Evolutionary conservation across 2,113 vertebrate species (phyloP).

Genomic region (Oreocharis arfaki): DNA sequence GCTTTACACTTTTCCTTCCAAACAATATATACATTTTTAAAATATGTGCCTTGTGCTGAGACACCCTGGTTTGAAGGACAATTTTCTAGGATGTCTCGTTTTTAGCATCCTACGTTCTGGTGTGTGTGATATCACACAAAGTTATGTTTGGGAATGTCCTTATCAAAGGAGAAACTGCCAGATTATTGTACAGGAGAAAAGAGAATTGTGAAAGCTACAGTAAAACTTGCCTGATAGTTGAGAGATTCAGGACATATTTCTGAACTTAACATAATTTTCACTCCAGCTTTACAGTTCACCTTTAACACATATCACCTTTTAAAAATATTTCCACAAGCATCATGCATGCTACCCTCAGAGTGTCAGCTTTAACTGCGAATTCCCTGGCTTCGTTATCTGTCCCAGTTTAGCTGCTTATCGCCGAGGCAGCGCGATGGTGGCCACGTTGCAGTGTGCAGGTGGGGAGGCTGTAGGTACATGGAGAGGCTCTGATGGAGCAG

Average conservation of each 20-base stretch:
- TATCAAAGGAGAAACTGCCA: constrained; percentile 31
- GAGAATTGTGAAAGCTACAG: constrained; percentile 22
- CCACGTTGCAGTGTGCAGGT: background rate
- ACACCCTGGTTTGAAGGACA: background rate
- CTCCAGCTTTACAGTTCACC: constrained; percentile 42
- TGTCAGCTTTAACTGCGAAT: background rate
- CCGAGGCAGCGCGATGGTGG: background rate
- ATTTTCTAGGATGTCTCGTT: background rate
- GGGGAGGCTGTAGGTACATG: background rate
- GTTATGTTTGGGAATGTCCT: constrained; percentile 31
- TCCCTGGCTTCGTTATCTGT: background rate
- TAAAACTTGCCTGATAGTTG: constrained; percentile 24
- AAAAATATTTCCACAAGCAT: constrained; percentile 16
- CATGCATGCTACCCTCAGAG: background rate
- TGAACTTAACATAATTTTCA: constrained; percentile 47
- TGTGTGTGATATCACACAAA: constrained; percentile 11
- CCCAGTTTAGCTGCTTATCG: constrained; percentile 2
- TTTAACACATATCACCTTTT: constrained; percentile 29
- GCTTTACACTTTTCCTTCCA: background rate
- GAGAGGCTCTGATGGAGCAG: background rate
- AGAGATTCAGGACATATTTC: constrained; percentile 29
- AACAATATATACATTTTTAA: background rate
- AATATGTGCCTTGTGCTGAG: background rate
- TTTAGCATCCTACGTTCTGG: constrained; percentile 6
- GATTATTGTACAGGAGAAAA: constrained; percentile 6